These are phyloP conservation scores for Eilema depressum DNA, from an alignment of 2,888 invertebrate species.

Conservation along the genomic window DNA sequence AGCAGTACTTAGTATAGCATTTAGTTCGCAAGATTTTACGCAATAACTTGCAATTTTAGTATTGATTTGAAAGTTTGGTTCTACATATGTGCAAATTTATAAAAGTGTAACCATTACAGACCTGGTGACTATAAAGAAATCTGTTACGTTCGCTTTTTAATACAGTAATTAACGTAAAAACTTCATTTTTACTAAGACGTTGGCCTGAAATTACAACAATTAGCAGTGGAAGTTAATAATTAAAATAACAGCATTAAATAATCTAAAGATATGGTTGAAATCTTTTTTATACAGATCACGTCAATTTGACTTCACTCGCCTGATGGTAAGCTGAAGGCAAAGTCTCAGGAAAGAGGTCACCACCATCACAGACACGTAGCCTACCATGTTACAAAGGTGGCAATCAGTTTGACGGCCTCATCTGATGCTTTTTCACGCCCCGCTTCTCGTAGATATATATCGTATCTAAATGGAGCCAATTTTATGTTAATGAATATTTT, in stretches of 20 bases:
- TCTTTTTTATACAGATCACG: no score
- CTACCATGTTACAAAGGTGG: no score
- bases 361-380: no score
- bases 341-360: no score
- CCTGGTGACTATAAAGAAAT: not conserved
- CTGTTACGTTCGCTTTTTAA: not conserved
- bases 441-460: no score
- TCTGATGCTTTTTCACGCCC: no score
- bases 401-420: no score
- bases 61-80: slow-evolving; percentile 20
- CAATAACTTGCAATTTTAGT: slow-evolving; percentile 10
- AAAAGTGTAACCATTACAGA: not conserved
- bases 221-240: not conserved
- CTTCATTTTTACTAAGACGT: not conserved
- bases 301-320: no score
- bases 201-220: not conserved
- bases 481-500: not conserved
- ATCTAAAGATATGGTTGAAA: not conserved
- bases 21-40: slow-evolving; percentile 8
- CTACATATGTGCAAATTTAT: not conserved
- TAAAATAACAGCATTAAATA: not conserved
- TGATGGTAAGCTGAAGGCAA: no score
- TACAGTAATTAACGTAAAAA: slow-evolving; percentile 5
- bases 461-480: no score
- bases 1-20: slow-evolving; percentile 1